These are phyloP conservation scores for Neotragus pygmaeus DNA, from an alignment of 2,113 vertebrate genomes.

Conservation along the genomic window DNA sequence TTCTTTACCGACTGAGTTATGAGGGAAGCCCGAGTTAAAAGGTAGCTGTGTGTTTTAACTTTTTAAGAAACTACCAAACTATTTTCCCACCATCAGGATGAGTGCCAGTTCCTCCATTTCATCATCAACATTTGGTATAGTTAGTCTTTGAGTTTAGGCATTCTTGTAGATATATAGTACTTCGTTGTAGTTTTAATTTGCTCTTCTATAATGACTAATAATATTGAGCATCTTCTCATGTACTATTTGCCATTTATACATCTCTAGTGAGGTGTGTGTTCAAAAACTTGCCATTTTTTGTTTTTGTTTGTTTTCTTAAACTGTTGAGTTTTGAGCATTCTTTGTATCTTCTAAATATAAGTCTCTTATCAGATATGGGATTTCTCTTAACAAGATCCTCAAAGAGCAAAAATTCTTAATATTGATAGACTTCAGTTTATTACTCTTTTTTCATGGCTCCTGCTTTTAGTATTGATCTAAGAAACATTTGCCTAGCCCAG, in stretches of 20 bases:
- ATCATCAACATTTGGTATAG: background rate
- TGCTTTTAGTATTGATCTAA: background rate
- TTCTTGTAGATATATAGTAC: background rate
- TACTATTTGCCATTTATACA: background rate
- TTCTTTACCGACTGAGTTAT: background rate
- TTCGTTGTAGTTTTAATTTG: background rate
- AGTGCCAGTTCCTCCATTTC: background rate
- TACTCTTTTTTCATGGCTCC: background rate
- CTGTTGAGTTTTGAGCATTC: background rate
- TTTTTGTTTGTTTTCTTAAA: background rate
- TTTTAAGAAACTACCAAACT: background rate
- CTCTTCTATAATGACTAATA: background rate
- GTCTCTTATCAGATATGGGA: background rate
- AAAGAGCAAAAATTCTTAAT: background rate
- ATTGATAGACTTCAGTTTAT: background rate
- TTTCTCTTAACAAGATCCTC: background rate
- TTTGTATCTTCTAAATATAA: background rate
- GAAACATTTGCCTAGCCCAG: background rate
- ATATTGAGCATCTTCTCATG: background rate
- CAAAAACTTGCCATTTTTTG: background rate
- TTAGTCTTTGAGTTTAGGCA: background rate
- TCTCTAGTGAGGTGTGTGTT: background rate
- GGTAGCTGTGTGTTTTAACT: background rate
- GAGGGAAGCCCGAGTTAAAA: background rate
- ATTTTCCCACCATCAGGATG: background rate